Evolutionary conservation across 92 coral and sea anemone genomes (phyloP).

Genomic region (Isaurus tuberculatus): DNA sequence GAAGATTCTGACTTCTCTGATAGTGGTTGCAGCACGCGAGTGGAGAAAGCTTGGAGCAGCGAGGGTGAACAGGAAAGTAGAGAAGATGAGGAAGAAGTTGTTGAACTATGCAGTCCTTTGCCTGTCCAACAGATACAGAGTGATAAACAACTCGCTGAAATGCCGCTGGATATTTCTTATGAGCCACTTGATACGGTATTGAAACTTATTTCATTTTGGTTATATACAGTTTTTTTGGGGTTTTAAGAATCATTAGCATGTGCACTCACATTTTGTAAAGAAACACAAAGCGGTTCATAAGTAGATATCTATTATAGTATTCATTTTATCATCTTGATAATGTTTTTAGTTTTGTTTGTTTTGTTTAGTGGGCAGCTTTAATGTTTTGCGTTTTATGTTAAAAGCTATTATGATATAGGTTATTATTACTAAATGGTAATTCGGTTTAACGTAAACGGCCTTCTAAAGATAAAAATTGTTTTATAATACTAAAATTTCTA

Average conservation of each 20-base stretch:
- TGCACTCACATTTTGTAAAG: too few species aligned
- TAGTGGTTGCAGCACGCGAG: constrained; percentile 51
- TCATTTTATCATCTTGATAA: too few species aligned
- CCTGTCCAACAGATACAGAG: background rate
- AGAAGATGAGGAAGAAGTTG: constrained; percentile 71
- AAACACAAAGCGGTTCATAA: too few species aligned
- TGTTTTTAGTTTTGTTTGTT: too few species aligned
- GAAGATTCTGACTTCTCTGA: constrained; percentile 81
- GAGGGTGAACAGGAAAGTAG: constrained; percentile 57
- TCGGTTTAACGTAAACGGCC: background rate
- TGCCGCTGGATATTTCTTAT: background rate
- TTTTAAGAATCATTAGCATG: background rate
- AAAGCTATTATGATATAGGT: too few species aligned
- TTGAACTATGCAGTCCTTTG: constrained; percentile 67
- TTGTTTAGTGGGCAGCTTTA: too few species aligned
- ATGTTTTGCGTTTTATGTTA: too few species aligned
- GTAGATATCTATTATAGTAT: too few species aligned
- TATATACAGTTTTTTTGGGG: background rate
- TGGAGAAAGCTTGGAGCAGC: constrained; percentile 54
- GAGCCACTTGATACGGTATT: constrained; percentile 1
- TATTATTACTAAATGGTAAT: background rate
- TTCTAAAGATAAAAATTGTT: background rate
- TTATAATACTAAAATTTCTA: too few species aligned
- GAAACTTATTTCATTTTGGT: background rate
- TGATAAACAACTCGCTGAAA: background rate